Conservation (phyloP, 2,888 invertebrate genomes). For the Scaptomyza parva region DNA sequence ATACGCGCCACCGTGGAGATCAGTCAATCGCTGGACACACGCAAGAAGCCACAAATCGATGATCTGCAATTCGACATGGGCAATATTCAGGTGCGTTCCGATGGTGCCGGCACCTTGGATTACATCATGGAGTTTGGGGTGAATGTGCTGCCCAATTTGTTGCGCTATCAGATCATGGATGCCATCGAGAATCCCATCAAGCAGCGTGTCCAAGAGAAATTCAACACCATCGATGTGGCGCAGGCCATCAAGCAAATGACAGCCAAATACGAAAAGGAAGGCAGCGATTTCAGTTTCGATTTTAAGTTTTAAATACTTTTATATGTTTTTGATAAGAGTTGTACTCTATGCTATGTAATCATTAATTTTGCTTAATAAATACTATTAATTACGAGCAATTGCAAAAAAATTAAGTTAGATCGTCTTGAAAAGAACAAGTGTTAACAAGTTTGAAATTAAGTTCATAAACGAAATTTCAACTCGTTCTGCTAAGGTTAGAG, state of each 20-base stretch:
- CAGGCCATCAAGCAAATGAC: conserved; percentile 89
- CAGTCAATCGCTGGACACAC: conserved; percentile 91
- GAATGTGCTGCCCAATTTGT: conserved; percentile 93
- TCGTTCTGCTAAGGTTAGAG: background rate
- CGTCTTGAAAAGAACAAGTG: background rate
- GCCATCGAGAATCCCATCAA: conserved; percentile 92
- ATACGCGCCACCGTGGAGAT: conserved; percentile 89
- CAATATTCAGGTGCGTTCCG: conserved; percentile 92
- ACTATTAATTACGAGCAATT: conserved; percentile 2
- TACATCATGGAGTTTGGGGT: conserved; percentile 92
- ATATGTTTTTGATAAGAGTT: conserved; percentile 12
- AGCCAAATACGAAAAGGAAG: conserved; percentile 87
- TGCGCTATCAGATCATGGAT: conserved; percentile 95
- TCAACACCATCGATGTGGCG: conserved; percentile 91
- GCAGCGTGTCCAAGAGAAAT: conserved; percentile 88
- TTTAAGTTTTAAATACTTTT: conserved; percentile 58
- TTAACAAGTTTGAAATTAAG: background rate
- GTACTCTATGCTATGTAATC: conserved; percentile 13
- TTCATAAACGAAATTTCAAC: background rate
- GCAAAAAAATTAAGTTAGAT: background rate
- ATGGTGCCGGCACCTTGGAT: conserved; percentile 94
- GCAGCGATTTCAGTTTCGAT: conserved; percentile 74
- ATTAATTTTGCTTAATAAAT: conserved; percentile 33
- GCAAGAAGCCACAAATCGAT: conserved; percentile 89
- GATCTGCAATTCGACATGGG: conserved; percentile 92